phyloP scores from a whole-genome alignment of 2,113 vertebrate species.

The Phocoena phocoena region DNA sequence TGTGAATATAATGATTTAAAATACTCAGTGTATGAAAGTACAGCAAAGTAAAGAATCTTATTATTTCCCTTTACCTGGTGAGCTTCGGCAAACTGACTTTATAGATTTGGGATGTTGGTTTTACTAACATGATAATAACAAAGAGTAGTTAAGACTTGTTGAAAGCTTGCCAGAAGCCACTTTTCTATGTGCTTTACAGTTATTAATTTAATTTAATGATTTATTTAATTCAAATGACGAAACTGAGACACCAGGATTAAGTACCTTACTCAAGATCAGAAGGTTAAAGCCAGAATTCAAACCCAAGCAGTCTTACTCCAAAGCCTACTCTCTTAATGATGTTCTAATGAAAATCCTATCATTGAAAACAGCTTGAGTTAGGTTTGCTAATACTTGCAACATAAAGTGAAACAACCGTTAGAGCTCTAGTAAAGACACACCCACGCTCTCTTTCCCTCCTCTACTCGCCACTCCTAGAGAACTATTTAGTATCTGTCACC shows the following conservation, averaged over 20 bases:
- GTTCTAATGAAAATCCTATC: background rate
- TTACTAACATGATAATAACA: constrained; percentile 29
- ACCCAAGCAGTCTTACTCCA: background rate
- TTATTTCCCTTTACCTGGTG: background rate
- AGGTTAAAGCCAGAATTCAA: background rate
- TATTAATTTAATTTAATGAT: constrained; percentile 33
- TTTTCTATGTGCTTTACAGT: background rate
- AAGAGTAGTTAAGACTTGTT: constrained; percentile 1
- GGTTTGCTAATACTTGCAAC: background rate
- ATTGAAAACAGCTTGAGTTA: constrained; percentile 7
- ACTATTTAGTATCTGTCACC: background rate
- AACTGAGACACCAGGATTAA: constrained; percentile 34
- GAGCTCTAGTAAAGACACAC: background rate
- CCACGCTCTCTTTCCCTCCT: background rate
- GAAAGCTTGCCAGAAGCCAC: constrained; percentile 1
- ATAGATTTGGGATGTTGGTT: background rate
- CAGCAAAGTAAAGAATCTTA: background rate
- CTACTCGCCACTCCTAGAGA: background rate
- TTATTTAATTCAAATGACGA: constrained; percentile 35
- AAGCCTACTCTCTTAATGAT: background rate
- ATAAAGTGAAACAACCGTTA: background rate
- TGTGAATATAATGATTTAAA: constrained; percentile 22
- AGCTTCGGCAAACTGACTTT: background rate
- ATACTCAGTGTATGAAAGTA: background rate
- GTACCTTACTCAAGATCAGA: background rate